Evolutionary conservation across 2,113 vertebrate species (phyloP).

Genomic region (Heterochromis multidens): DNA sequence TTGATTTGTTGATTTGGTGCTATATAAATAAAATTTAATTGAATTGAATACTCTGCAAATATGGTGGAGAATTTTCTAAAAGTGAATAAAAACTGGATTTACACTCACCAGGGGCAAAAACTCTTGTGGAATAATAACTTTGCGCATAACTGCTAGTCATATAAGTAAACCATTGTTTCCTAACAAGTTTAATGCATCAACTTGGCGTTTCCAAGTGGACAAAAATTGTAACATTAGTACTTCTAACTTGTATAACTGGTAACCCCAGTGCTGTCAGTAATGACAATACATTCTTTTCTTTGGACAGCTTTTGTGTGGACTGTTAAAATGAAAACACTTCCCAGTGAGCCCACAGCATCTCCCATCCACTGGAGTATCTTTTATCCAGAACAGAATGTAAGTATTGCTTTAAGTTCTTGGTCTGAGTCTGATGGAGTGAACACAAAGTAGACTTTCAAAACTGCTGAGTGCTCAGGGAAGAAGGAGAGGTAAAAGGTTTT

Average conservation of each 20-base stretch:
- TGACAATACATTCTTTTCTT: not conserved
- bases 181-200: no score
- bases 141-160: not conserved
- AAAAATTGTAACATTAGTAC: not conserved
- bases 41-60: no score
- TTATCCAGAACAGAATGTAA: not conserved
- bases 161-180: no score
- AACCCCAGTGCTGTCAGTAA: not conserved
- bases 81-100: not conserved
- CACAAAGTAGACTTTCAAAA: not conserved
- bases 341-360: not conserved
- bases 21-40: no score
- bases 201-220: accelerated
- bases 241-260: not conserved
- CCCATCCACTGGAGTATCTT: not conserved
- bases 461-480: not conserved
- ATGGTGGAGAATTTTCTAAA: not conserved
- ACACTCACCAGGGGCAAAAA: not conserved
- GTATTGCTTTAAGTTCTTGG: not conserved
- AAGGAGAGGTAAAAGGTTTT: not conserved
- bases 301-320: not conserved
- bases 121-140: not conserved
- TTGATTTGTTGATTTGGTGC: no score
- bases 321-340: not conserved
- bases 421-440: conserved; percentile 3